phyloP scores from a whole-genome alignment of 1,140 invertebrate species.

The Zaprionus gabonicus region DNA sequence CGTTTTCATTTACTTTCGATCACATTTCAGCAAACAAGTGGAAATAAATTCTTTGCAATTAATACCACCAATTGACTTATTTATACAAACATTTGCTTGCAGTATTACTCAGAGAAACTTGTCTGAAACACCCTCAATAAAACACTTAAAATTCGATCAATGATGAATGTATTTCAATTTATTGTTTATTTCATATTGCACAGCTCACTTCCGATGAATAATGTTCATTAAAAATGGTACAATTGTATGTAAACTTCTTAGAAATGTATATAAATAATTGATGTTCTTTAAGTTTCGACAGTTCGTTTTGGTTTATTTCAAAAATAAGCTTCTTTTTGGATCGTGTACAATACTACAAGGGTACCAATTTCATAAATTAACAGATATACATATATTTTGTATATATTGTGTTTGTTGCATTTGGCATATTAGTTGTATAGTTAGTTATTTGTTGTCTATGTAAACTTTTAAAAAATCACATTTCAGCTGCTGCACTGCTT shows the following conservation, averaged over 20 bases:
- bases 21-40: background rate
- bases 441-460: slow-evolving; percentile 40
- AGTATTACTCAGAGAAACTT: background rate
- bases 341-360: slow-evolving; percentile 14
- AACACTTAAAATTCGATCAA: background rate
- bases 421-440: slow-evolving; percentile 20
- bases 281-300: background rate
- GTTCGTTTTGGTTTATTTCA: slow-evolving; percentile 14
- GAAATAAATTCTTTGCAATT: background rate
- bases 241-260: background rate
- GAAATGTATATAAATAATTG: background rate
- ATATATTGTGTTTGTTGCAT: slow-evolving; percentile 17
- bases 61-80: background rate
- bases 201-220: background rate
- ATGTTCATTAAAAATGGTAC: background rate
- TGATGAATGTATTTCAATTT: background rate
- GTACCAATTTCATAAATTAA: slow-evolving; percentile 21
- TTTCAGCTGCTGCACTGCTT: slow-evolving; percentile 13
- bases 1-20: background rate
- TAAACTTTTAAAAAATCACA: slow-evolving; percentile 69
- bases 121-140: background rate
- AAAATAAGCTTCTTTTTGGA: slow-evolving; percentile 27
- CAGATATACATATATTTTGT: background rate
- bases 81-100: background rate
- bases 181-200: slow-evolving; percentile 3